Evolutionary conservation across 2,888 invertebrate genomes (phyloP).

Genomic region (Linnaemya vulpina): DNA sequence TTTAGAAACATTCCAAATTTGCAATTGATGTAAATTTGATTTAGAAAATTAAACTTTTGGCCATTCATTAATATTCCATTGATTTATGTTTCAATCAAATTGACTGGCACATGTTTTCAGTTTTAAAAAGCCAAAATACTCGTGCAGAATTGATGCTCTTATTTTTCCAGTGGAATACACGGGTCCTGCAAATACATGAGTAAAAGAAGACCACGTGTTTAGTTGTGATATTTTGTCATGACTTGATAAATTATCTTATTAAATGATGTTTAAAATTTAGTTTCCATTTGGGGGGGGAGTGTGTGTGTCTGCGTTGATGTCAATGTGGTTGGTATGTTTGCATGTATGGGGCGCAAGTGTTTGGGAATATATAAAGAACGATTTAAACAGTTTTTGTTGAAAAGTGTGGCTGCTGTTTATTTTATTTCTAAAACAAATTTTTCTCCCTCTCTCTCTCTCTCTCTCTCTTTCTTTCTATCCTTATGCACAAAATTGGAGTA

Average conservation of each 20-base stretch:
- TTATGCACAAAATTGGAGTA: no score
- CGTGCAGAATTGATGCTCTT: not conserved
- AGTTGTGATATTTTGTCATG: not conserved
- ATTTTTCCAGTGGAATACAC: not conserved
- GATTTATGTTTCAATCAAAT: slow-evolving; percentile 46
- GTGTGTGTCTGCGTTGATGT: not conserved
- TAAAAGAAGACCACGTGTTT: not conserved
- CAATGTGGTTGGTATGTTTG: not conserved
- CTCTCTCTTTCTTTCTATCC: no score
- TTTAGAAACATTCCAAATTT: not conserved
- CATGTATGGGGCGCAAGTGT: no score
- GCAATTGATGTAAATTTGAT: not conserved
- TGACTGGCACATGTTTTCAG: slow-evolving; percentile 36
- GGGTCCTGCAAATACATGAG: not conserved
- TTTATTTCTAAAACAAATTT: no score
- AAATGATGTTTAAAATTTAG: slow-evolving; percentile 14
- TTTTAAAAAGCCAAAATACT: not conserved
- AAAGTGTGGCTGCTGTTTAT: not conserved
- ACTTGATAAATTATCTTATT: slow-evolving; percentile 38
- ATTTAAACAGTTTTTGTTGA: not conserved
- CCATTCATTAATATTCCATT: not conserved
- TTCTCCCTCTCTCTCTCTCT: no score
- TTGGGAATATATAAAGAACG: no score
- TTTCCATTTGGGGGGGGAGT: not conserved
- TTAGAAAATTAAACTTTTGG: not conserved